Percentiles rank a stretch among this genome's conserved stretches.
Evolutionary conservation across 2,113 vertebrate species (phyloP).

Genomic region (Brachirus orientalis): DNA sequence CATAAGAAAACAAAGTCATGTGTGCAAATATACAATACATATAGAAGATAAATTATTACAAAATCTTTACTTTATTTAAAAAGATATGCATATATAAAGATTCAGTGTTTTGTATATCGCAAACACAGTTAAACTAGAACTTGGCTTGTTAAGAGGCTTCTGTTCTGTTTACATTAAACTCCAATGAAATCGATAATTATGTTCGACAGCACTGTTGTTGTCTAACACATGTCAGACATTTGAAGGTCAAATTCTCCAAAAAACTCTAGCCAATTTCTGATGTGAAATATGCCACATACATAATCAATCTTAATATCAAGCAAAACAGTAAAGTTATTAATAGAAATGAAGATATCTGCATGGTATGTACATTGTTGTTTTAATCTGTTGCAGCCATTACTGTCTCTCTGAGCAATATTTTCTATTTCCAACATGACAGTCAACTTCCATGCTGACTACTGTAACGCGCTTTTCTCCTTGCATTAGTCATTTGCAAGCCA

Average conservation of each 20-base stretch:
- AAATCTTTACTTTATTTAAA: too few relatives aligned
- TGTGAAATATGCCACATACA: too few relatives aligned
- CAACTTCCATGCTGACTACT: not conserved
- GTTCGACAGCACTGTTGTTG: too few relatives aligned
- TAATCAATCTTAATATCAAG: too few relatives aligned
- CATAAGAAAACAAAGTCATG: slow-evolving; percentile 35
- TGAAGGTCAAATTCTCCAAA: not conserved
- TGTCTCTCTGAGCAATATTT: not conserved
- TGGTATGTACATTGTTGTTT: too few relatives aligned
- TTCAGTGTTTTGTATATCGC: not conserved
- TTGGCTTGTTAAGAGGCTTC: slow-evolving; percentile 5
- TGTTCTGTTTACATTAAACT: slow-evolving; percentile 5
- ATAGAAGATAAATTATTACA: not conserved
- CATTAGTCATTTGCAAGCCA: not conserved
- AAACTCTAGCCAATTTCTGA: too few relatives aligned
- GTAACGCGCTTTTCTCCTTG: not conserved
- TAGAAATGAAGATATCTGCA: too few relatives aligned
- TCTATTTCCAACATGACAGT: not conserved
- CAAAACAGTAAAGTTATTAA: too few relatives aligned
- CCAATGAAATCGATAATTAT: too few relatives aligned
- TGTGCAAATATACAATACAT: slow-evolving; percentile 3
- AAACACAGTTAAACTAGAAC: not conserved
- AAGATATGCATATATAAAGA: too few relatives aligned
- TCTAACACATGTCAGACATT: not conserved
- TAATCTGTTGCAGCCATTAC: not conserved